Evolutionary conservation across 1,140 invertebrate genomes (phyloP).

Genomic region (Phortica variegata): DNA sequence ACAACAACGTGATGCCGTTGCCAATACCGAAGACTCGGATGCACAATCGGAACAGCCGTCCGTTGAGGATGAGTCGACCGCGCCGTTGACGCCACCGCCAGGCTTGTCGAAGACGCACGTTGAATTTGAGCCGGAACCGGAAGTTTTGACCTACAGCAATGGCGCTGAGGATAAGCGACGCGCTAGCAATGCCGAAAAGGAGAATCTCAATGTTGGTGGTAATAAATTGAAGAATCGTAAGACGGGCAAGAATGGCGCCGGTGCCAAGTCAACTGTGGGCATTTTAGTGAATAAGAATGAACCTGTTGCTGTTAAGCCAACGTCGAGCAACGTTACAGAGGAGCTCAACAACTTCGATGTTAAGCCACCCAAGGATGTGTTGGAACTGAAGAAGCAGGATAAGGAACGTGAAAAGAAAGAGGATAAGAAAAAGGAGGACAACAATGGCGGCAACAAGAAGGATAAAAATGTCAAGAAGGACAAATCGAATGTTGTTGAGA

Average conservation of each 20-base stretch:
- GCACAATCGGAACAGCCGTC: conserved; percentile 44
- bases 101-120: conserved; percentile 53
- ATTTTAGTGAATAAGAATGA: conserved; percentile 70
- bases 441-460: conserved; percentile 46
- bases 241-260: too few species aligned
- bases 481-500: conserved; percentile 21
- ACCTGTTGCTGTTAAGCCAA: conserved; percentile 55
- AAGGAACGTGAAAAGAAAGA: conserved; percentile 48
- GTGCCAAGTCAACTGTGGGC: conserved; percentile 23
- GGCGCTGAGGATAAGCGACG: conserved; percentile 25
- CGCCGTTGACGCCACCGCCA: conserved; percentile 14
- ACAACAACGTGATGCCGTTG: conserved; percentile 32
- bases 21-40: conserved; percentile 45
- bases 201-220: too few species aligned
- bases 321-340: conserved; percentile 39
- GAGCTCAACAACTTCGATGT: conserved; percentile 72
- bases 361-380: conserved; percentile 77
- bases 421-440: conserved; percentile 30
- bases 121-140: conserved; percentile 55
- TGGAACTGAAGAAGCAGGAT: conserved; percentile 63
- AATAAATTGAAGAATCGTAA: too few species aligned
- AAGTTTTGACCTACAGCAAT: conserved; percentile 34
- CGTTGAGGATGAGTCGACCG: conserved; percentile 32
- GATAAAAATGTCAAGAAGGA: conserved; percentile 56
- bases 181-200: conserved; percentile 35